phyloP scores from a whole-genome alignment of 2,113 vertebrate species.

The Pedetes capensis region DNA sequence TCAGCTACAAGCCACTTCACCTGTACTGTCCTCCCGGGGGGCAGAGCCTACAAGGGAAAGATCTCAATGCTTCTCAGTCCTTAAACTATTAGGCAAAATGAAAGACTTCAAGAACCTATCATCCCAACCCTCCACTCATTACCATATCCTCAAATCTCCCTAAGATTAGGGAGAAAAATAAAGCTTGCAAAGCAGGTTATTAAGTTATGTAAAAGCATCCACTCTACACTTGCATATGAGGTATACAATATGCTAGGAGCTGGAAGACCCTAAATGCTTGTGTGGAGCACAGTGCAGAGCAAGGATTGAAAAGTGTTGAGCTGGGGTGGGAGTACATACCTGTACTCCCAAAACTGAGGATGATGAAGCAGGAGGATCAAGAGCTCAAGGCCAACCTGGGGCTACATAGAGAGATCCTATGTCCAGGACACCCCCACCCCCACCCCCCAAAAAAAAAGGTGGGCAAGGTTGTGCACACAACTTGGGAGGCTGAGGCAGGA shows the following conservation, averaged over 20 bases:
- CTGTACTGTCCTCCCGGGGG: not conserved
- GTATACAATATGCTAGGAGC: not conserved
- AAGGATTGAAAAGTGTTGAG: not conserved
- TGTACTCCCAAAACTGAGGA: not conserved
- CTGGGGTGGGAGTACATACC: not conserved
- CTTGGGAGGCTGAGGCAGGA: no score
- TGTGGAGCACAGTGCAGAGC: not conserved
- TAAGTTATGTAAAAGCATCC: not conserved
- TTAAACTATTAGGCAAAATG: not conserved
- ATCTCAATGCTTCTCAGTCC: not conserved
- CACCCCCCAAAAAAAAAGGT: no score
- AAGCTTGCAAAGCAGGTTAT: not conserved
- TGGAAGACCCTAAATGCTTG: not conserved
- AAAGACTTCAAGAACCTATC: not conserved
- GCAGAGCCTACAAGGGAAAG: not conserved
- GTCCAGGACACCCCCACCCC: no score
- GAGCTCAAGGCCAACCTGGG: not conserved
- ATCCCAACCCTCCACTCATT: not conserved
- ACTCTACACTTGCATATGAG: not conserved
- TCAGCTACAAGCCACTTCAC: not conserved
- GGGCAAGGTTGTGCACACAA: no score
- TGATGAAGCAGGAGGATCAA: not conserved
- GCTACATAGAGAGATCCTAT: no score
- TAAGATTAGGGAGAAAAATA: constrained; percentile 2
- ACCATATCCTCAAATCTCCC: not conserved